Percentiles rank a stretch among this genome's conserved stretches.
Evolutionary conservation across 2,113 vertebrate genomes (phyloP).

Genomic region (Paramisgurnus dabryanus): DNA sequence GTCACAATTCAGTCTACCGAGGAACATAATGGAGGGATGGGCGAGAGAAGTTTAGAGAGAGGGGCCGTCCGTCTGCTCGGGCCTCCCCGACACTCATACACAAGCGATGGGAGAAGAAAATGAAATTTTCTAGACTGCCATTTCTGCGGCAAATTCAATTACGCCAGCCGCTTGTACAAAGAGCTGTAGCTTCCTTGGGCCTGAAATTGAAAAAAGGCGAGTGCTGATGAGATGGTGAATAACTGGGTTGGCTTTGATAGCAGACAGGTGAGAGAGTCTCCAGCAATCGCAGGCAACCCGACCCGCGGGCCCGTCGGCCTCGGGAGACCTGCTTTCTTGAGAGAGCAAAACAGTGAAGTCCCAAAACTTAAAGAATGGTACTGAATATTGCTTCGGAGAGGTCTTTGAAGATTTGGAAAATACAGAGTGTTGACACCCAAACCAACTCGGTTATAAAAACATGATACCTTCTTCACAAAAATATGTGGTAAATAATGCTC

Average conservation of each 20-base stretch:
- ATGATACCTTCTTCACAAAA: neutral
- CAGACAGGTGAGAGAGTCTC: slow-evolving; percentile 79
- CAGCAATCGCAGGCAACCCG: slow-evolving; percentile 6
- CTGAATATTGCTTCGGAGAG: slow-evolving; percentile 33
- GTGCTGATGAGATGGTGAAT: slow-evolving; percentile 95
- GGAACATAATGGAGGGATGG: slow-evolving; percentile 61
- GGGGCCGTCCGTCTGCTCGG: slow-evolving; percentile 50
- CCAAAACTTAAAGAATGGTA: slow-evolving; percentile 12
- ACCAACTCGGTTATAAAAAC: slow-evolving; percentile 17
- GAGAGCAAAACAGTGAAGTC: slow-evolving; percentile 10
- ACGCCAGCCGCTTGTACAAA: slow-evolving; percentile 95
- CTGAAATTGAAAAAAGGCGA: slow-evolving; percentile 96
- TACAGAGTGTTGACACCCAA: slow-evolving; percentile 22
- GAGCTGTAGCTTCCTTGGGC: slow-evolving; percentile 93
- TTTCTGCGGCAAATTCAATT: slow-evolving; percentile 99
- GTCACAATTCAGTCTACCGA: slow-evolving; percentile 32
- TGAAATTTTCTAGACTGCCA: slow-evolving; percentile 98
- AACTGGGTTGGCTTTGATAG: slow-evolving; percentile 84
- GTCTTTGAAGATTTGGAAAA: slow-evolving; percentile 28
- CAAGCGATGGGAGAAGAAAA: slow-evolving; percentile 77
- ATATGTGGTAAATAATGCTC: slow-evolving; percentile 17
- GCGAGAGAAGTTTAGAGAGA: slow-evolving; percentile 62
- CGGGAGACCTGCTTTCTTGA: neutral
- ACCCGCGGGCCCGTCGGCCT: neutral
- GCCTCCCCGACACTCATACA: slow-evolving; percentile 60